Evolutionary conservation across 53 echinoderm and acorn worm genomes (phyloP).

Genomic region (Paracentrotus lividus): DNA sequence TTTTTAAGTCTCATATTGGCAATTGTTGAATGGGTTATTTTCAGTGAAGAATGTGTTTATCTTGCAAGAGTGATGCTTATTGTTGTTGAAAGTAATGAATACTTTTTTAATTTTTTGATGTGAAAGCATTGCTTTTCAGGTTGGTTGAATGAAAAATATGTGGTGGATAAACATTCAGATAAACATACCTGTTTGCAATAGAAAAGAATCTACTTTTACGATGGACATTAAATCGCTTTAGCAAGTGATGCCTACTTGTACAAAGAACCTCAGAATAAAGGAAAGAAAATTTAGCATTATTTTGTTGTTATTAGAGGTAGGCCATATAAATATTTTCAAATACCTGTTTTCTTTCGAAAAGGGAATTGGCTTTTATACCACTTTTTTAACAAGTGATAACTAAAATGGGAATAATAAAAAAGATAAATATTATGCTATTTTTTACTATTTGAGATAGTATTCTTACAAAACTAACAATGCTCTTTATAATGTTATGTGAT

Average conservation of each 20-base stretch:
- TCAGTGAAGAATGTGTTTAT: no score
- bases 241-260: no score
- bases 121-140: neutral
- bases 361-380: neutral
- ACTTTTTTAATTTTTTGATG: neutral
- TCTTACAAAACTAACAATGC: neutral
- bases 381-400: neutral
- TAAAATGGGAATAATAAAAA: neutral
- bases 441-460: neutral
- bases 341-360: neutral
- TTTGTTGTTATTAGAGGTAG: no score
- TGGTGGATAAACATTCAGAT: no score
- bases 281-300: neutral
- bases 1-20: no score
- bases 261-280: no score
- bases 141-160: neutral
- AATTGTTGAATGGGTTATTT: no score
- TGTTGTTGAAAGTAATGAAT: neutral
- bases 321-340: neutral
- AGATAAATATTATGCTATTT: neutral
- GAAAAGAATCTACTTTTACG: no score
- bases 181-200: no score
- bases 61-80: neutral
- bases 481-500: neutral
- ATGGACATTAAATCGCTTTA: no score